Base-by-base conservation (phyloP, 2,797 vertebrate species). In the Anguilla pacifica region DNA sequence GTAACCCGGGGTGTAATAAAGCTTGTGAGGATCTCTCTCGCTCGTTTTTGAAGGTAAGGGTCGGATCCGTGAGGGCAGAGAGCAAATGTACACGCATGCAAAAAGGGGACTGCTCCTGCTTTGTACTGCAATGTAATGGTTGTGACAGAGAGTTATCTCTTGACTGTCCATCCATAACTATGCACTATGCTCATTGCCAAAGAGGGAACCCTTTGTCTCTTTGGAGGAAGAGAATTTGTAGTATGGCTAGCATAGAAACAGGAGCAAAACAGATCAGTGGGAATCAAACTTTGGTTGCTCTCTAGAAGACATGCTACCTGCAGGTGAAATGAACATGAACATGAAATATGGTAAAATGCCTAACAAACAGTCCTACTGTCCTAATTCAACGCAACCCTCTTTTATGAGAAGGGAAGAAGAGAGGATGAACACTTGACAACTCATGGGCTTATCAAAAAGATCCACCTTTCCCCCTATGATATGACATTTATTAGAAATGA, bases 1-100 rank as follows among this genome's bases (percentile, higher is more conserved):
- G 87, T 89, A 91, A 89, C 90, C 89, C 31, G 77, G 35, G 0
- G 86, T 89, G 93, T 93, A 93, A 94, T 89, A 74, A 84, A 91
- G 93, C 86, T 93, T 88, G 90, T 91, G 90, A 89, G 87, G 88
- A 91, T 86, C 86, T 85, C 64, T 83, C 84, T 81, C 2, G 28
- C 59, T 79, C 87, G 83, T 87, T 87, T 90, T 87, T 89, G 31
- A 81, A 87, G 77, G 64, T 10, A 89, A 83, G 83, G 70, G 83
- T 81, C 0, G 83, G 61, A 49, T 39, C 84, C 25, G n/a, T 61
- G 25, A 79, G n/a, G 83, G 70, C 17, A 79, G 70, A 74, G 81
- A 86, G 88, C 86, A 89, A 88, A 89, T 90, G 89, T 87, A 61
- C 82, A 22, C 59, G 28, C 86, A 53, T 53, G 43, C 55, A 83